Evolutionary conservation across 2,888 invertebrate genomes (phyloP), one percentile per base, ranked within the genome.

Genomic region (Diaphora mendica): DNA sequence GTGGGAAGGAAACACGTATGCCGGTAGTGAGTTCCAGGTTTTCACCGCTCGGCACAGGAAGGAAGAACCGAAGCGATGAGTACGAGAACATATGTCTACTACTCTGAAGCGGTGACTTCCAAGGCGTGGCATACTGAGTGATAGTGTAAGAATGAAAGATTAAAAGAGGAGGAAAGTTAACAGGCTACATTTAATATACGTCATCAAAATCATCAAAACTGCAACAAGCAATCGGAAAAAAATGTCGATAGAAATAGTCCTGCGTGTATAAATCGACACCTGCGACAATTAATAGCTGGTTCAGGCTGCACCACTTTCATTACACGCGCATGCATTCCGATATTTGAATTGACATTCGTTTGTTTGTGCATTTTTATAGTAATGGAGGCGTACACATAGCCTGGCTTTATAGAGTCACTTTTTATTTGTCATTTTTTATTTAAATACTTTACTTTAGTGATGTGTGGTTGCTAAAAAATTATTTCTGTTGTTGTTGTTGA

Each of bases 231-330:
- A 78, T 76, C 74, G 70, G 81, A 84, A 87, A 85, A 42, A 86
- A 88, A 87, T 88, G 85, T 87, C 85, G 86, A 89, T 87, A 88
- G 83, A 85, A 87, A 87, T 85, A 86, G 85, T 86, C 84, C 82
- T 83, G 87, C 76, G 78, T 73, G 79, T 87, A 90, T 91, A 91
- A n/a, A 92, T 92, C 92, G 90, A 90, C 92, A 93, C 93, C 93
- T 91, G 92, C 72, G 89, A 91, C 93, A 91, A 93, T 93, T 92
- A 93, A 93, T 91, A 89, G 88, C 77, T 76, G 77, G 81, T 79
- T 82, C 82, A 80, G 82, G 72, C 80, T 82, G 80, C 86, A 82
- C 84, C 87, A 89, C 87, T 91, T 91, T 90, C 90, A 91, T 90
- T 91, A 90, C 87, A 80, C 80, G 77, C 70, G 72, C 70, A 72